Percentiles rank a stretch among this genome's conserved stretches.
These are phyloP conservation scores for Agapornis canus DNA, from an alignment of 2,797 vertebrate genomes.

Conservation along the genomic window DNA sequence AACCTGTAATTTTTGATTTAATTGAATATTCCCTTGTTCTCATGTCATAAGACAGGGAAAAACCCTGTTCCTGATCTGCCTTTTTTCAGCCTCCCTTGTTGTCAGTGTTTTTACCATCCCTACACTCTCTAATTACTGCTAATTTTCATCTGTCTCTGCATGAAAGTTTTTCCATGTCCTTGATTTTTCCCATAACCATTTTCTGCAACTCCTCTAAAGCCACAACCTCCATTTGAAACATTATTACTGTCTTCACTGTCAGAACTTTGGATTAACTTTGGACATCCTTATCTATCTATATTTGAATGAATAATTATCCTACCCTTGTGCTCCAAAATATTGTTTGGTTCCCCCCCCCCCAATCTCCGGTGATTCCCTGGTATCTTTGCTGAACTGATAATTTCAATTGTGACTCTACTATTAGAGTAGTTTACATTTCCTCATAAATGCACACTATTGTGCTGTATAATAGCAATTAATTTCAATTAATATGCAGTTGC, in stretches of 20 bases:
- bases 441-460: not conserved
- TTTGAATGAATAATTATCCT: not conserved
- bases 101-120: not conserved
- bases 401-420: not conserved
- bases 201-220: not conserved
- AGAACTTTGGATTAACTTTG: not conserved
- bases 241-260: not conserved
- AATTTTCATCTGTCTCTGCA: not conserved
- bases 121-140: not conserved
- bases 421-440: not conserved
- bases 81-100: not conserved
- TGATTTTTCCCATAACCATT: not conserved
- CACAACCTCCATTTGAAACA: not conserved
- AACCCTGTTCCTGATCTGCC: not conserved
- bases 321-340: not conserved
- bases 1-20: not conserved
- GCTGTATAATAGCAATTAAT: not conserved
- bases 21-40: not conserved
- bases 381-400: not conserved
- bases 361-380: not conserved
- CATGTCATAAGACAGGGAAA: not conserved
- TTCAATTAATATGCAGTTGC: not conserved
- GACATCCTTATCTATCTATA: not conserved
- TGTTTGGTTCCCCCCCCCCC: fast-evolving
- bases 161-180: not conserved